phyloP scores from a whole-genome alignment of 2,797 vertebrate species.

The Aplochiton taeniatus region DNA sequence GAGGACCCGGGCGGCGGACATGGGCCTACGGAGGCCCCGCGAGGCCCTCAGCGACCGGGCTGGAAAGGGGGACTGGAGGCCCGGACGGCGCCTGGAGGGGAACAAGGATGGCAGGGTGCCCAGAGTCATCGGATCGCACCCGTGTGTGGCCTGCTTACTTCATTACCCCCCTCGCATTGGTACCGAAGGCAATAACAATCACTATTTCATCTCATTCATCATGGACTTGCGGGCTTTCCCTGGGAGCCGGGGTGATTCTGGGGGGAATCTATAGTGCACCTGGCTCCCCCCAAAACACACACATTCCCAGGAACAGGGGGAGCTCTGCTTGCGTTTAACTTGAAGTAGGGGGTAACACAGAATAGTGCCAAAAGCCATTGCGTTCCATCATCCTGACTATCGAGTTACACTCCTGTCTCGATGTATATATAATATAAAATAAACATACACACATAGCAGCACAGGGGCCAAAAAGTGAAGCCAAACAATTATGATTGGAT shows the following conservation, averaged over 20 bases:
- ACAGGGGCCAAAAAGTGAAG: not conserved
- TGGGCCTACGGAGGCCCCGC: too few species aligned
- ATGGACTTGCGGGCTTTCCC: not conserved
- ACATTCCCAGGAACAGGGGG: constrained; percentile 1
- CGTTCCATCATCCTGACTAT: not conserved
- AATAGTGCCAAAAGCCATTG: not conserved
- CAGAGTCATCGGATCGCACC: constrained; percentile 5
- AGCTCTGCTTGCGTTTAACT: not conserved
- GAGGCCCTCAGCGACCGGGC: not conserved
- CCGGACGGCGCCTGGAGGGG: not conserved
- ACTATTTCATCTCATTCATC: constrained; percentile 12
- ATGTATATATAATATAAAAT: constrained; percentile 5
- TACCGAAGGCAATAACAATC: not conserved
- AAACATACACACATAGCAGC: constrained; percentile 5
- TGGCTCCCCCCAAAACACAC: not conserved
- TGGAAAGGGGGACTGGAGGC: not conserved
- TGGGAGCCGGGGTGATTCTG: not conserved
- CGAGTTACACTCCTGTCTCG: not conserved
- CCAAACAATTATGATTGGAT: constrained; percentile 8
- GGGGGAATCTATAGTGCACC: not conserved
- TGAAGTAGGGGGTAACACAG: constrained; percentile 5
- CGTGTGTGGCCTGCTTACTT: constrained; percentile 8
- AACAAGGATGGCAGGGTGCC: not conserved
- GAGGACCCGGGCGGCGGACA: not conserved
- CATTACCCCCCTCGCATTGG: not conserved